Percentiles rank a stretch among this genome's conserved stretches.
Conservation (phyloP, 1,140 invertebrate genomes). For the Triops cancriformis region DNA sequence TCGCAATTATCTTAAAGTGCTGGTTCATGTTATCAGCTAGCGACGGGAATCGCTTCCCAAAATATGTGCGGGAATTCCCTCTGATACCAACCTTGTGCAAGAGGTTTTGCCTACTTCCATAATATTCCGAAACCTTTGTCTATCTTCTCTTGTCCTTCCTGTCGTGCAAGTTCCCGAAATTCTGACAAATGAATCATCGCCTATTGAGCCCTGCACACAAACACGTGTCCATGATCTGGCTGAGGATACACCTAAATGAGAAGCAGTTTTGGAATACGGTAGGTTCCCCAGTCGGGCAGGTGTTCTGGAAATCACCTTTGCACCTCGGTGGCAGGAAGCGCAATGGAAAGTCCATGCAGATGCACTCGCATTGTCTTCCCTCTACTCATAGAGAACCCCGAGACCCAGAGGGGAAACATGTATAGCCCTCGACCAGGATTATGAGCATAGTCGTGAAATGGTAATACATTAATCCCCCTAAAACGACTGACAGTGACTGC, state of each 20-base stretch:
- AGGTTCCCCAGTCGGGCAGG: not conserved
- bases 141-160: not conserved
- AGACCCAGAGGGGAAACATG: not conserved
- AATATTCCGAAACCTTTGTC: not conserved
- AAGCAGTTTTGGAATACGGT: not conserved
- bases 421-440: not conserved
- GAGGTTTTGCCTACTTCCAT: not conserved
- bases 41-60: not conserved
- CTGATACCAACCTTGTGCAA: not conserved
- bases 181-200: not conserved
- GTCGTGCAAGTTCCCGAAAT: not conserved
- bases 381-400: not conserved
- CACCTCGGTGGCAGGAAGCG: conserved; percentile 3
- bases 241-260: too few species aligned
- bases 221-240: too few species aligned
- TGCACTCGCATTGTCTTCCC: conserved; percentile 4
- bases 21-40: not conserved
- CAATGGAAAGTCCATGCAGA: not conserved
- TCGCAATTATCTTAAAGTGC: not conserved
- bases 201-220: too few species aligned
- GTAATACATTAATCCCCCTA: not conserved
- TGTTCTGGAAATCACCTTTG: conserved; percentile 5
- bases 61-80: not conserved
- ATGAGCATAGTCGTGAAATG: not conserved
- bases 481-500: not conserved